Percentiles rank a stretch among this genome's conserved stretches.
These are phyloP conservation scores for Thaumatotibia leucotreta DNA, from an alignment of 1,140 invertebrate species.

Conservation along the genomic window DNA sequence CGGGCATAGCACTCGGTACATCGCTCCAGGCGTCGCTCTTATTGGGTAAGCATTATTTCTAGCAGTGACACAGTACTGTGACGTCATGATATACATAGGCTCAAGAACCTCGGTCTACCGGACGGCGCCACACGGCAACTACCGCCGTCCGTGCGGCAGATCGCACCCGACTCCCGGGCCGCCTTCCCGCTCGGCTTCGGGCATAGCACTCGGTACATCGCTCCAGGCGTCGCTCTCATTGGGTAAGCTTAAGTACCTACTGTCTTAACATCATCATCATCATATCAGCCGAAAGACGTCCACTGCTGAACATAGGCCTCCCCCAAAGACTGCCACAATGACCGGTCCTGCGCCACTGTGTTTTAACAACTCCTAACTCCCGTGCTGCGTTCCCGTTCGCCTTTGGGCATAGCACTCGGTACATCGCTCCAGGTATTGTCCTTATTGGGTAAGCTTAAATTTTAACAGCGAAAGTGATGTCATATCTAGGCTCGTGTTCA, in stretches of 20 bases:
- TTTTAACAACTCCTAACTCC: too few relatives aligned
- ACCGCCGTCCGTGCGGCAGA: conserved; percentile 85
- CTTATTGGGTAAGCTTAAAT: conserved; percentile 50
- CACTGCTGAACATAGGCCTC: too few relatives aligned
- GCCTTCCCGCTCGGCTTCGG: conserved; percentile 86
- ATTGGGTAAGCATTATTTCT: conserved; percentile 84
- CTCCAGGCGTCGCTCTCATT: conserved; percentile 80
- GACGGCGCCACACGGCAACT: conserved; percentile 79
- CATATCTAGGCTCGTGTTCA: too few relatives aligned
- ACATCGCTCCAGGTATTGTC: conserved; percentile 77
- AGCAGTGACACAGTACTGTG: conserved; percentile 76
- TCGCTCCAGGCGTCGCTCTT: conserved; percentile 84
- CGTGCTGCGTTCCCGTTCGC: conserved; percentile 92
- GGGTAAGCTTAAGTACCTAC: too few relatives aligned
- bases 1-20: conserved; percentile 92
- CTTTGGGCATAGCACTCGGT: not conserved
- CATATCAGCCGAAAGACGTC: too few relatives aligned
- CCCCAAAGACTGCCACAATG: too few relatives aligned
- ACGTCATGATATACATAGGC: conserved; percentile 77
- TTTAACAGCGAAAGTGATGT: too few relatives aligned
- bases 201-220: not conserved
- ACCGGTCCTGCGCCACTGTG: too few relatives aligned
- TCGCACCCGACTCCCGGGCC: conserved; percentile 84
- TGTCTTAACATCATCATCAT: too few relatives aligned
- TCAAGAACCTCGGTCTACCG: conserved; percentile 61